A percentile compares a stretch with the other conserved stretches of the same genome.
Conservation (phyloP, 2,888 invertebrate genomes). For the Hypercompe scribonia region DNA sequence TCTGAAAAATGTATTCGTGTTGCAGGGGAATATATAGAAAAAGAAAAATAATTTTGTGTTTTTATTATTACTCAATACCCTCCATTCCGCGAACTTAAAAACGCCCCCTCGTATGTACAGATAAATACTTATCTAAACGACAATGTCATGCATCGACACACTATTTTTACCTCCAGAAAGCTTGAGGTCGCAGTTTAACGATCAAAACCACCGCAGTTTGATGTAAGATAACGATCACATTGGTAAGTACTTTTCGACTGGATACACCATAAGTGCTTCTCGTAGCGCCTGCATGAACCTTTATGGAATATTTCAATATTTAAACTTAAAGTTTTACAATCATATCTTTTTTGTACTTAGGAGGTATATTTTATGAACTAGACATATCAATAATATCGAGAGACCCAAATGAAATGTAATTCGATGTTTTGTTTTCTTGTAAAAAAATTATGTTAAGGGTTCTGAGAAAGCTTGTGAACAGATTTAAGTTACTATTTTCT, state of each 20-base stretch:
- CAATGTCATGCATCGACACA: constrained; percentile 35
- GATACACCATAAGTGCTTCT: constrained; percentile 5
- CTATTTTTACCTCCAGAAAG: constrained; percentile 43
- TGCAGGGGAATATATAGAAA: too few relatives aligned
- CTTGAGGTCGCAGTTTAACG: constrained; percentile 47
- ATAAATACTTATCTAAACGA: constrained; percentile 51
- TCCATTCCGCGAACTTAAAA: too few relatives aligned
- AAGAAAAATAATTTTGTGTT: too few relatives aligned
- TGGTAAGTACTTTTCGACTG: constrained; percentile 31
- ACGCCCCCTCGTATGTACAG: too few relatives aligned
- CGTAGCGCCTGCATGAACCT: background rate
- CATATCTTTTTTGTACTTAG: background rate
- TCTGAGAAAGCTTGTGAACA: too few relatives aligned
- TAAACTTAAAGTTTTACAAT: background rate
- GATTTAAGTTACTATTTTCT: too few relatives aligned
- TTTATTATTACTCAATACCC: too few relatives aligned
- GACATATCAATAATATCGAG: background rate
- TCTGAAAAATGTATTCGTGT: too few relatives aligned
- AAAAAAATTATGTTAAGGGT: background rate
- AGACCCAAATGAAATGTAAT: background rate
- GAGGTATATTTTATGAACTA: background rate
- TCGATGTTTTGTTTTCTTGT: background rate
- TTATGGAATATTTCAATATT: background rate
- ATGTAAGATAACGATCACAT: constrained; percentile 45
- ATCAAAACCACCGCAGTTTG: constrained; percentile 43